Conservation (phyloP, 2,113 vertebrate genomes). For the Aegypius monachus region DNA sequence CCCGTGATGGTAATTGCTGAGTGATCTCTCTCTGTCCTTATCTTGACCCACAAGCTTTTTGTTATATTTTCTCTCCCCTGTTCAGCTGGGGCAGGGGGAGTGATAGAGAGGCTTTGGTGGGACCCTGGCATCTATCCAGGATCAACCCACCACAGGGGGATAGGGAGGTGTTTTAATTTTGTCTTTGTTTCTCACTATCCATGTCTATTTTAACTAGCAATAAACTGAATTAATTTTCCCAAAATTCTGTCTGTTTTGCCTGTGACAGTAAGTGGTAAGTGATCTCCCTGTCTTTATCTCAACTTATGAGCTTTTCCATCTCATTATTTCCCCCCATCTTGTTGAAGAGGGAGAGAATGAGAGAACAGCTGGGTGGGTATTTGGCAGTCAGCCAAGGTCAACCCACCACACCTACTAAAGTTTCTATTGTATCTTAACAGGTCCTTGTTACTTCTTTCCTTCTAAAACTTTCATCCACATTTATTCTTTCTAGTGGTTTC, state of each 20-base stretch:
- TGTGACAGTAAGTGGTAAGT: background rate
- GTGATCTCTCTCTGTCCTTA: no score
- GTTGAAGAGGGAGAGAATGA: background rate
- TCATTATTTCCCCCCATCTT: background rate
- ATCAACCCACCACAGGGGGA: no score
- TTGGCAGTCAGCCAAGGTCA: background rate
- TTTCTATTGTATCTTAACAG: background rate
- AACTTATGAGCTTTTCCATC: background rate
- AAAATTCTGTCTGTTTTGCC: background rate
- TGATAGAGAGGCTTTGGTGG: no score
- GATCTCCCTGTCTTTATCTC: background rate
- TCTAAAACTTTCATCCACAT: background rate
- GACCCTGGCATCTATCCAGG: no score
- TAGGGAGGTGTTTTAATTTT: background rate
- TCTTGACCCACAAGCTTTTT: no score
- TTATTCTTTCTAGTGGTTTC: background rate
- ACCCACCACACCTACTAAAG: background rate
- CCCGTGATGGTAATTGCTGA: no score
- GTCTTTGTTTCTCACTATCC: background rate
- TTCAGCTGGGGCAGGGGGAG: no score
- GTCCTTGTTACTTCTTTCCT: background rate
- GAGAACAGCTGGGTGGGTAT: background rate
- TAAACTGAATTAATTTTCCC: background rate
- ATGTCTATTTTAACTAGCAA: background rate
- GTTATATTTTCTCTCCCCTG: no score